These are phyloP conservation scores for Cromileptes altivelis DNA, from an alignment of 2,113 vertebrate species.

Conservation along the genomic window DNA sequence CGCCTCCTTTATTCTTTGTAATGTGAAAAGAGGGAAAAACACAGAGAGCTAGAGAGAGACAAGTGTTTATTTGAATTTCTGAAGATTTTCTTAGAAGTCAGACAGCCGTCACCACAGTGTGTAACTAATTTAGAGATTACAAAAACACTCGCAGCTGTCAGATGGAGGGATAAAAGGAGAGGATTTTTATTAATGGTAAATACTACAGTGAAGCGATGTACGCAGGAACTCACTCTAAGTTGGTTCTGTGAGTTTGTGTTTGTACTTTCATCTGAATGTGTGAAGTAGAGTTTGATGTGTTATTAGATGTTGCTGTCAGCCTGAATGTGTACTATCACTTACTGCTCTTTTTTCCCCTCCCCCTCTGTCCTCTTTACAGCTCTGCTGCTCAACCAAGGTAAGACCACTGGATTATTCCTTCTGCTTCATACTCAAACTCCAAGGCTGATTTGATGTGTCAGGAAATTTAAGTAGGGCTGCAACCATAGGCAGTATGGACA, in stretches of 20 bases:
- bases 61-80: neutral
- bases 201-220: neutral
- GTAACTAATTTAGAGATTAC: neutral
- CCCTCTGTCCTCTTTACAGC: conserved; percentile 77
- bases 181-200: neutral
- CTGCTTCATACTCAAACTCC: neutral
- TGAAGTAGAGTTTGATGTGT: neutral
- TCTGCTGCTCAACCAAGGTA: conserved; percentile 91
- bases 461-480: neutral
- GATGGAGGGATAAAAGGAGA: neutral
- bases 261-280: neutral
- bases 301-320: neutral
- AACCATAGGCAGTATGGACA: too few species aligned
- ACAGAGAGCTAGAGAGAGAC: neutral
- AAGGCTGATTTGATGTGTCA: neutral
- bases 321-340: conserved; percentile 7
- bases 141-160: neutral
- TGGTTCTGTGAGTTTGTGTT: neutral
- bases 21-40: neutral
- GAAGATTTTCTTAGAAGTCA: neutral
- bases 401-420: conserved; percentile 61
- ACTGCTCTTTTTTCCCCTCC: conserved; percentile 24
- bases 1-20: neutral
- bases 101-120: neutral
- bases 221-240: neutral